Base-by-base conservation (phyloP, 2,797 vertebrate species). In the Phoxinus dragarum region DNA sequence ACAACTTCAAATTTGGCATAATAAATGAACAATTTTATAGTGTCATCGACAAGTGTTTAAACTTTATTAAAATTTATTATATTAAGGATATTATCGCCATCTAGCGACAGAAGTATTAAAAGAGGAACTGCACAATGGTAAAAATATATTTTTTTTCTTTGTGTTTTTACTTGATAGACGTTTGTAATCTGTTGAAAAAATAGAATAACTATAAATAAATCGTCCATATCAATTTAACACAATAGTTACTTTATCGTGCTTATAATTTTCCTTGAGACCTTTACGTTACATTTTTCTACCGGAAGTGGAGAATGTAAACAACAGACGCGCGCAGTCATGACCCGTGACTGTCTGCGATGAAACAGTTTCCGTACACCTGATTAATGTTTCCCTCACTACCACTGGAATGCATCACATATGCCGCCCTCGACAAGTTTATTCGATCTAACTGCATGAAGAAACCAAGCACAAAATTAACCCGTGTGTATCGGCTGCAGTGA, bases 401-500 rank as follows among this genome's bases (percentile, higher is more conserved):
- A 78, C 64, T 34, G 42, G 64, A 75, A 68, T 59, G 64, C 49
- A 38, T 40, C n/a, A 34, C 49, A 42, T 36, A 78, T 31, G 27
- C 52, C 14, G 67, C 67, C 4, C 19, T 71, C 12, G 40, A 27
- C 23, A 66, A 19, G 34, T 42, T 68, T 86, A 23, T 31, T 38
- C 52, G 7, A 19, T 31, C 3, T 17, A 61, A 74, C 36, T 36
- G 47, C 27, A 42, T 17, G n/a, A 52, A 16, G 89, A 89, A 90
- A 92, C 90, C 69, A 92, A 92, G 92, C 92, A 59, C 21, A 17
- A 68, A 9, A 49, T 17, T 68, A 17, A 5, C 27, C 5, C 74
- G 9, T 38, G 40, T 23, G 31, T 21, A n/a, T 40, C 66, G 67
- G 42, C 91, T 92, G 71, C 76, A 88, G 77, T 88, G 90, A 71